Base-by-base conservation (phyloP, 2,888 invertebrate species). In the Mylabris sibirica region DNA sequence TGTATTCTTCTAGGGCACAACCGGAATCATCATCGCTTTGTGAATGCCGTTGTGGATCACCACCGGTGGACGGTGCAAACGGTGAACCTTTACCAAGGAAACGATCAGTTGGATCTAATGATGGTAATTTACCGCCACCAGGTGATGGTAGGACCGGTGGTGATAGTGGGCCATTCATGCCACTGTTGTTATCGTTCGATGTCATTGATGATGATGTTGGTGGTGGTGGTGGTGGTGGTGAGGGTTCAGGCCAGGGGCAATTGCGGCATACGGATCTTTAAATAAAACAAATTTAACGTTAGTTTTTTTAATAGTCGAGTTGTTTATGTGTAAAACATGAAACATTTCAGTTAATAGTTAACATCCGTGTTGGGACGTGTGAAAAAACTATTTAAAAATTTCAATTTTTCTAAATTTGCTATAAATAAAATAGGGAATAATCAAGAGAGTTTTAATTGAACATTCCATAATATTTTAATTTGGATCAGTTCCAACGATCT, bases 1-100 rank as follows among this genome's bases (percentile, higher is more conserved):
- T 97, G 85, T 98, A 98, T 85, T 99, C 98, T 84, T 99, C 98
- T 74, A 99, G 87, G 24, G 98, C 98, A 84, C 98, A 99, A 11
- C 99, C 98, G 65, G 96, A 96, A 86, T 99, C 99, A 83, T 98
- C 98, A 84, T 99, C 99, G 72, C 96, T 96, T 84, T 97, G 96
- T 62, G 96, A 95, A 81, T 95, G 94, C 71, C 95, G 86, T 81
- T 94, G 94, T 67, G 93, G 92, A 81, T 93, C 93, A 72, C 79
- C 79, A 5, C 86, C 81, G 63, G 86, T 85, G 68, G 79, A 80
- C n/a, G 83, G 84, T 5, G 83, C 80, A 73, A 84, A 85, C 12
- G 84, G 85, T 1, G 88, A 89, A 1, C 89, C 89, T 83, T 89
- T 89, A 81, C 89, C 89, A 73, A 90, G 79, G 44, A 87, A 85